phyloP scores from a whole-genome alignment of 2,113 vertebrate species.

The Gavialis gangeticus region DNA sequence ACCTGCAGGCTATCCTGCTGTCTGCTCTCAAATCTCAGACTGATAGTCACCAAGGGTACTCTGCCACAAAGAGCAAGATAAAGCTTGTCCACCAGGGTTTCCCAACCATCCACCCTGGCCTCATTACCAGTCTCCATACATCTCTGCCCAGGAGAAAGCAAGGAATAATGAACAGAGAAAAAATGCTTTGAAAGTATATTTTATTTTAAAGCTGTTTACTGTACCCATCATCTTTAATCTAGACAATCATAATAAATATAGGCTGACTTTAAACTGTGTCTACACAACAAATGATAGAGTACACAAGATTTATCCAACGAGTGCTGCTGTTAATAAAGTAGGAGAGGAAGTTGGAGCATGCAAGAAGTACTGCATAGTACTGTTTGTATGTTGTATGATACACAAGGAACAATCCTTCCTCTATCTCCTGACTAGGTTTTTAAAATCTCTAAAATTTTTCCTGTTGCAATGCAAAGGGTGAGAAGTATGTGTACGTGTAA shows the following conservation, averaged over 20 bases:
- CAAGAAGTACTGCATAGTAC: background rate
- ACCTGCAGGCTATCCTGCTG: too few relatives aligned
- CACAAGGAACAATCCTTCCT: background rate
- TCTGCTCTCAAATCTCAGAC: too few relatives aligned
- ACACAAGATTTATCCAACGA: background rate
- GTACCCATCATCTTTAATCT: background rate
- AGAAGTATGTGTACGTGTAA: background rate
- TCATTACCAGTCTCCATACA: background rate
- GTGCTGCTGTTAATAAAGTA: background rate
- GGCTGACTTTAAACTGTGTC: background rate
- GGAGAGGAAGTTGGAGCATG: background rate
- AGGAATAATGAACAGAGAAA: background rate
- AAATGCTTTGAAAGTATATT: background rate
- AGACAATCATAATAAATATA: background rate
- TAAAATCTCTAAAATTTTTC: background rate
- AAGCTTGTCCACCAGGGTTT: background rate
- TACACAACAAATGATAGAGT: background rate
- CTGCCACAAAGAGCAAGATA: background rate
- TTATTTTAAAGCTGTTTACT: background rate
- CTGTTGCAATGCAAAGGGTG: background rate
- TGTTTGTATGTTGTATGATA: background rate
- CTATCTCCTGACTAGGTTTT: background rate
- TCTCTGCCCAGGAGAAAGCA: background rate
- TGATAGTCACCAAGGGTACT: too few relatives aligned
- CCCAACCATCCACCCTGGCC: background rate